phyloP scores from a whole-genome alignment of 2,888 invertebrate species.

The Parapristionchus giblindavisi region DNA sequence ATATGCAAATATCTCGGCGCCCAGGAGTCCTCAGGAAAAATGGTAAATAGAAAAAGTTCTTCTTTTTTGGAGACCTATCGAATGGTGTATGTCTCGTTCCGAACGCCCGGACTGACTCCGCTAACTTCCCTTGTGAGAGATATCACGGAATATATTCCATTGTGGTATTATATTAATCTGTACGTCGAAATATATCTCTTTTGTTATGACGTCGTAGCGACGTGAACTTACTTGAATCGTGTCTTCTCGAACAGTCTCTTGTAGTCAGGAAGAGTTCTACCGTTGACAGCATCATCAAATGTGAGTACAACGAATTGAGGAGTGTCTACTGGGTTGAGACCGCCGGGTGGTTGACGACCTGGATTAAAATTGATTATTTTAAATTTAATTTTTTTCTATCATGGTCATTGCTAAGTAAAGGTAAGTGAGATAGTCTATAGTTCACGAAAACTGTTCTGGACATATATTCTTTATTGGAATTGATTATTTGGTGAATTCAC shows the following conservation, averaged over 20 bases:
- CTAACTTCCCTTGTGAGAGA: too few species aligned
- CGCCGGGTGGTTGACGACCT: constrained; percentile 57
- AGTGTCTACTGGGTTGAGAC: constrained; percentile 51
- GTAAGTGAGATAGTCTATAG: too few species aligned
- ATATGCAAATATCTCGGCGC: too few species aligned
- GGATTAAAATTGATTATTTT: constrained; percentile 19
- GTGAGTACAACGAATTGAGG: constrained; percentile 68
- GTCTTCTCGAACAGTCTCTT: constrained; percentile 53
- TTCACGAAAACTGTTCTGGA: too few species aligned
- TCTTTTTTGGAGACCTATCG: too few species aligned
- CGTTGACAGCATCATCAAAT: constrained; percentile 69
- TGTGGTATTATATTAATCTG: not conserved
- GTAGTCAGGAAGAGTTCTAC: constrained; percentile 62
- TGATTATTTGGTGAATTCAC: constrained; percentile 29
- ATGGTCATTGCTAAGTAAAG: too few species aligned
- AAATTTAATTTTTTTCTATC: too few species aligned
- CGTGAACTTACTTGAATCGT: constrained; percentile 40
- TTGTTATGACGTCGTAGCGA: not conserved
- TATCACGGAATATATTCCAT: not conserved
- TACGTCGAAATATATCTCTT: not conserved
- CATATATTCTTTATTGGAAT: not conserved
- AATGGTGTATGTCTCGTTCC: too few species aligned
- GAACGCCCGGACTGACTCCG: too few species aligned
- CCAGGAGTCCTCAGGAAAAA: too few species aligned
- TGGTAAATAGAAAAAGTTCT: too few species aligned